phyloP scores from a whole-genome alignment of 64 coral and sea anemone species.

The Porites australiensis region DNA sequence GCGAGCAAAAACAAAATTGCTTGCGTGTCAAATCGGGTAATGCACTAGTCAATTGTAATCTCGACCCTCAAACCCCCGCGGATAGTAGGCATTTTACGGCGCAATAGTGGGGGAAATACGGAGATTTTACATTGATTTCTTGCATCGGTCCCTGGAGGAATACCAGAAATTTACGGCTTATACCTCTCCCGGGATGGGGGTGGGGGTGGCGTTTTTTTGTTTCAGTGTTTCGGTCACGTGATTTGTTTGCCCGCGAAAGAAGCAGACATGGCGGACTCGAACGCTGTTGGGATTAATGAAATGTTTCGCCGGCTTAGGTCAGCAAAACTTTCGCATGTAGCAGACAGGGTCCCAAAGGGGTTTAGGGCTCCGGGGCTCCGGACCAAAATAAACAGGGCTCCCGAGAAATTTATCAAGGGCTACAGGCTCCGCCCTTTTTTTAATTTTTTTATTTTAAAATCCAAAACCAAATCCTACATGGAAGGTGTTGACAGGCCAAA shows the following conservation, averaged over 20 bases:
- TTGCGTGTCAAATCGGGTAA: too few species aligned
- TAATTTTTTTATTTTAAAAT: too few species aligned
- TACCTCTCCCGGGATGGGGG: background rate
- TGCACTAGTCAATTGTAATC: too few species aligned
- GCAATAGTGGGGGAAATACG: background rate
- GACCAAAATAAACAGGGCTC: too few species aligned
- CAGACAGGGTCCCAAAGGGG: too few species aligned
- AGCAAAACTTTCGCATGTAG: constrained; percentile 17
- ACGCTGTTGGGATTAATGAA: constrained; percentile 17
- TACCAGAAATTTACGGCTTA: constrained; percentile 3
- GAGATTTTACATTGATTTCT: constrained; percentile 14
- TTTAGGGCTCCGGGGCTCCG: too few species aligned
- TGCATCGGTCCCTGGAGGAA: background rate
- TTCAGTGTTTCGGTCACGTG: constrained; percentile 16
- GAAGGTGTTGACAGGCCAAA: too few species aligned
- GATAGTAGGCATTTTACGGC: background rate
- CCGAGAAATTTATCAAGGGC: too few species aligned
- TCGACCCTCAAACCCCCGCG: background rate
- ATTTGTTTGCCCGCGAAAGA: constrained; percentile 12
- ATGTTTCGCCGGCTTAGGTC: constrained; percentile 7
- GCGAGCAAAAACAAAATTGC: background rate
- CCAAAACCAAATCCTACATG: too few species aligned
- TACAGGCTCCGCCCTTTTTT: too few species aligned
- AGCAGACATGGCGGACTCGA: background rate
- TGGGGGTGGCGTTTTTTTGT: constrained; percentile 7